Conservation (phyloP, 2,888 invertebrate genomes). For the Eilema caniola region DNA sequence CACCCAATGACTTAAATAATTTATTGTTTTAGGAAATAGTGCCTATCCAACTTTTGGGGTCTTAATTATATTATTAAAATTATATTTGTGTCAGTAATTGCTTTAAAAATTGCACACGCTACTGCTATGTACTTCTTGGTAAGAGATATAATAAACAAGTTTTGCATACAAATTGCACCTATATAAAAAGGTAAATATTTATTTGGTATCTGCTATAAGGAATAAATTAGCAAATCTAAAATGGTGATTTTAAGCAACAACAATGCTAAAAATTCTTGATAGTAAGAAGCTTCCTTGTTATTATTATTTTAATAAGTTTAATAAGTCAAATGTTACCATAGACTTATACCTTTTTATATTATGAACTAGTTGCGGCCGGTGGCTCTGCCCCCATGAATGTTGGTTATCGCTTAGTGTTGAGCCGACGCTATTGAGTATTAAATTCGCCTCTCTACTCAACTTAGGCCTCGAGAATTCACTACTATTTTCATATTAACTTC, state of each 20-base stretch:
- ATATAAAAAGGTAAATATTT: background rate
- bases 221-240: slow-evolving; percentile 1
- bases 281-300: background rate
- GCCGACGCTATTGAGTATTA: too few species aligned
- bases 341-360: too few species aligned
- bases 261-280: background rate
- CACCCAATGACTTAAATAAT: background rate
- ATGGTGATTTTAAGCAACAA: background rate
- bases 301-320: background rate
- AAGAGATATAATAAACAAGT: background rate
- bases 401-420: too few species aligned
- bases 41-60: background rate
- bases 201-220: background rate
- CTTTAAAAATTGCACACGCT: background rate
- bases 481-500: too few species aligned
- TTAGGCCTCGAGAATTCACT: too few species aligned
- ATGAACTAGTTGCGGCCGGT: too few species aligned
- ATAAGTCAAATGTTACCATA: too few species aligned
- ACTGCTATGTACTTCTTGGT: background rate
- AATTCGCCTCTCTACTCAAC: too few species aligned
- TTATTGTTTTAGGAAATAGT: background rate
- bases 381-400: too few species aligned
- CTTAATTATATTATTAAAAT: background rate
- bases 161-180: background rate
- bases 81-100: background rate